phyloP scores from a whole-genome alignment of 2,113 vertebrate species.

The Brachionichthys hirsutus region DNA sequence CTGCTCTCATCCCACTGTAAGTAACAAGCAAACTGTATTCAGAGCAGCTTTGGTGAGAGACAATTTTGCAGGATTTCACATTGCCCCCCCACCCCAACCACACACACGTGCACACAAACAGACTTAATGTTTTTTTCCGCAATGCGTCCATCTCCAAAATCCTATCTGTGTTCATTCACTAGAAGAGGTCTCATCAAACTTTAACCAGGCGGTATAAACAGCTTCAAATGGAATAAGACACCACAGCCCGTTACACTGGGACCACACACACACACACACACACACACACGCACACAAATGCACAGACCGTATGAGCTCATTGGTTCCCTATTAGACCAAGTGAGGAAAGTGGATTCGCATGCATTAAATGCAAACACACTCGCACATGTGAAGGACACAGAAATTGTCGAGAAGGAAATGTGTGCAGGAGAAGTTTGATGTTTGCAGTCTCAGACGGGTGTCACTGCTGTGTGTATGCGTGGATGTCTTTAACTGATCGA shows the following conservation, averaged over 20 bases:
- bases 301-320: background rate
- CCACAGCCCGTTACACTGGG: slow-evolving; percentile 37
- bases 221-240: slow-evolving; percentile 70
- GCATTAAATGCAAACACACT: background rate
- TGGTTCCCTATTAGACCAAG: background rate
- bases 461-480: background rate
- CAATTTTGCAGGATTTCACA: slow-evolving; percentile 13
- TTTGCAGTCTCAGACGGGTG: background rate
- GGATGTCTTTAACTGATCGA: slow-evolving; percentile 1
- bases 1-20: background rate
- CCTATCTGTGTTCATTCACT: slow-evolving; percentile 64
- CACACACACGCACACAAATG: too few relatives aligned
- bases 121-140: slow-evolving; percentile 50
- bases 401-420: background rate
- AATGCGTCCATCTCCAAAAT: slow-evolving; percentile 60
- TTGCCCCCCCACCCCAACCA: too few relatives aligned
- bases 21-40: slow-evolving; percentile 16
- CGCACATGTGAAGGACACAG: background rate
- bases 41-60: slow-evolving; percentile 4
- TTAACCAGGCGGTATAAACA: slow-evolving; percentile 70
- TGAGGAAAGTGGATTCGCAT: background rate
- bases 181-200: slow-evolving; percentile 71
- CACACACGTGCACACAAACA: too few relatives aligned
- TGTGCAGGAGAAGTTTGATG: background rate
- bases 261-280: slow-evolving; percentile 18